These are phyloP conservation scores for Danio tinwini DNA, from an alignment of 2,797 vertebrate species.

Conservation along the genomic window DNA sequence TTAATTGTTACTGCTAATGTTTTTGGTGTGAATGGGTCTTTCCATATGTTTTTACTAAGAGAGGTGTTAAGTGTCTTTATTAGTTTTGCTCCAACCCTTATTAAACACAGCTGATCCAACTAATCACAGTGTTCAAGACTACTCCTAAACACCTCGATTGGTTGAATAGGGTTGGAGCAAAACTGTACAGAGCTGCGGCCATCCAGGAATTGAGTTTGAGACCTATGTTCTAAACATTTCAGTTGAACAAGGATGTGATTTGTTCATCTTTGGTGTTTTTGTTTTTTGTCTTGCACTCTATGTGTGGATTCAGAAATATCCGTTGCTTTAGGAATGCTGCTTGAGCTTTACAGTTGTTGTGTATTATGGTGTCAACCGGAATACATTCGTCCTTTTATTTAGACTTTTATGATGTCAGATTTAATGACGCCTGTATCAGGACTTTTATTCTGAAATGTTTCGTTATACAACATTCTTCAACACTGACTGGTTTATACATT, in stretches of 20 bases:
- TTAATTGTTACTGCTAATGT: no score
- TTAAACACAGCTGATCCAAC: no score
- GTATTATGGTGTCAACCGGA: conserved; percentile 44
- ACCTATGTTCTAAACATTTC: not conserved
- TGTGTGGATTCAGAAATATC: not conserved
- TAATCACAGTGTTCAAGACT: no score
- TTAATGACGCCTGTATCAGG: conserved; percentile 58
- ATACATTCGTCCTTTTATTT: conserved; percentile 29
- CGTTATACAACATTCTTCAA: not conserved
- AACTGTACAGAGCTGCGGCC: no score
- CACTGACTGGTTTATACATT: not conserved
- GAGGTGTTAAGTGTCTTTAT: not conserved
- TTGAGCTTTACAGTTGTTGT: conserved; percentile 34
- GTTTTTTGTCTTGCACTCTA: not conserved
- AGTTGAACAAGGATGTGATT: not conserved
- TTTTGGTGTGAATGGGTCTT: no score
- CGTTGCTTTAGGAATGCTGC: conserved; percentile 21
- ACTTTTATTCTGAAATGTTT: conserved; percentile 5
- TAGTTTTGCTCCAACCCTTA: no score
- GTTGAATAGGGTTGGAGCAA: no score
- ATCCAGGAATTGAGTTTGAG: no score
- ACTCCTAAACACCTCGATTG: no score
- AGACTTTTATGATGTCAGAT: conserved; percentile 16
- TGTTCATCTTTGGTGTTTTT: not conserved
- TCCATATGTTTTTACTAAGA: not conserved